Base-by-base conservation (phyloP, 2,113 vertebrate species). In the Paraplagusia blochii region DNA sequence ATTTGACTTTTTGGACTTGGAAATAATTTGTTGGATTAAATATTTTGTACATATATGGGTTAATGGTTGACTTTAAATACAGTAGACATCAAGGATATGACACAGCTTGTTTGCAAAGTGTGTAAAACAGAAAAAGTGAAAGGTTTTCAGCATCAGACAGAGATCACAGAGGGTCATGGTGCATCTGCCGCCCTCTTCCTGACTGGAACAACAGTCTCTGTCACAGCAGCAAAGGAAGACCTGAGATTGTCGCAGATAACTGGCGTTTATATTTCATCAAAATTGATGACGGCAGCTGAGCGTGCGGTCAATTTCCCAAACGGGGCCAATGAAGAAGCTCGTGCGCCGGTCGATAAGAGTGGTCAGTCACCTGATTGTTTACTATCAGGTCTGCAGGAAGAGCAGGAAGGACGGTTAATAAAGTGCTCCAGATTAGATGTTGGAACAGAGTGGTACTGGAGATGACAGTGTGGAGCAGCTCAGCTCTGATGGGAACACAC, bases 121-220 rank as follows among this genome's bases (percentile, higher is more conserved):
- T 40, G 11, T 22, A 5, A 62, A 29, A 35, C 34, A 62, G 5
- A 59, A 46, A n/a, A 68, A 48, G 5, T 36, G 29, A 40, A 12
- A 45, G n/a, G 42, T 54, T 69, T 53, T 63, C 63, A 73, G 62
- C 65, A 73, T 73, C 48, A 75, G 69, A 74, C 70, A 67, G 69
- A 70, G 84, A 68, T 76, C 78, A 70, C 7, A 73, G 22, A 29
- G 78, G 86, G 86, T 88, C 86, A 85, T 57, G 52, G 40, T 46
- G 68, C 84, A 88, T 82, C 86, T 88, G 86, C 40, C 50, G 40
- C 17, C 45, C 66, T 48, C 61, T 88, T 86, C 86, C 86, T 86
- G 82, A 74, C 63, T 49, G 57, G 7, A 29, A 55, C 71, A 66
- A 59, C 58, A 80, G 22, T 10, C 13, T 1, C 39, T 11, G 58